Conservation (phyloP, 1,140 invertebrate genomes). For the Eurosta solidaginis region DNA sequence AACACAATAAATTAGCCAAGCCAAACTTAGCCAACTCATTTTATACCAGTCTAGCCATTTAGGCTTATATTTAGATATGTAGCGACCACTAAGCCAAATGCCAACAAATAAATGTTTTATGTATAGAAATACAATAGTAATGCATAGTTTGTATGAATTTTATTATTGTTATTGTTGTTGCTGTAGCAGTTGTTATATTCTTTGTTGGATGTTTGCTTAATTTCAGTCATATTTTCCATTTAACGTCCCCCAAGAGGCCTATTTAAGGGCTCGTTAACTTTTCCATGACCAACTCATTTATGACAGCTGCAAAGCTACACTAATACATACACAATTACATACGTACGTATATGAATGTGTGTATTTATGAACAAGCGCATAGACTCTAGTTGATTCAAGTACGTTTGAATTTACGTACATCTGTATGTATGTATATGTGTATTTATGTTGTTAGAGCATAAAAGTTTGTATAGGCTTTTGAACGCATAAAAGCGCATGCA, state of each 20-base stretch:
- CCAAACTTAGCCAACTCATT: too few relatives aligned
- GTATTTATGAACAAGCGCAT: too few relatives aligned
- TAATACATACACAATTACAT: neutral
- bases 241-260: slow-evolving; percentile 36
- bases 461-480: too few relatives aligned
- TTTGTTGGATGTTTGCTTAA: slow-evolving; percentile 32
- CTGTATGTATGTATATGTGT: neutral
- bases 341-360: too few relatives aligned
- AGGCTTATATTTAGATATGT: too few relatives aligned
- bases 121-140: neutral
- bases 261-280: slow-evolving; percentile 39
- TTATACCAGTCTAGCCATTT: neutral
- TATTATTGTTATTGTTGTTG: neutral
- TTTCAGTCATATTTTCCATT: slow-evolving; percentile 37
- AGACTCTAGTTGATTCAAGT: too few relatives aligned
- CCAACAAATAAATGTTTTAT: neutral
- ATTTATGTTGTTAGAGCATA: too few relatives aligned
- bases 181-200: slow-evolving; percentile 1
- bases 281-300: slow-evolving; percentile 35
- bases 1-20: too few relatives aligned
- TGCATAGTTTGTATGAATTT: too few relatives aligned
- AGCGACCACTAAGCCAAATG: neutral
- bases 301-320: slow-evolving; percentile 7
- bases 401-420: too few relatives aligned
- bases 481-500: too few relatives aligned